phyloP scores from a whole-genome alignment of 2,888 invertebrate species.

The Philopedon plagiatum region DNA sequence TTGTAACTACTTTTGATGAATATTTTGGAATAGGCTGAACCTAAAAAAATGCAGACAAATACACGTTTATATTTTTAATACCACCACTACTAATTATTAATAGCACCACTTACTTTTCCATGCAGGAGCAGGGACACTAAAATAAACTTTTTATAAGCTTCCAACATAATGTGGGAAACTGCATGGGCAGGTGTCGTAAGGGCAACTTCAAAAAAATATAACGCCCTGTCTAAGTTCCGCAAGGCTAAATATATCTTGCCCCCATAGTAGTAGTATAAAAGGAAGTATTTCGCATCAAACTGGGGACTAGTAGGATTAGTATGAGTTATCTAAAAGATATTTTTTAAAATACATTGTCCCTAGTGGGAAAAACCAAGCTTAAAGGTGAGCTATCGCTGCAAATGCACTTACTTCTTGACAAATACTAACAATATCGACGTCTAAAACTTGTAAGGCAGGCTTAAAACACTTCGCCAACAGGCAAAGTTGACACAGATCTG shows the following conservation, averaged over 20 bases:
- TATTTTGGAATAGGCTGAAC: slow-evolving; percentile 86
- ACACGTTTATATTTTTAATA: too few species aligned
- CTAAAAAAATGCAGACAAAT: slow-evolving; percentile 66
- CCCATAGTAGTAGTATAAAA: slow-evolving; percentile 96
- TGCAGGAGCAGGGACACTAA: slow-evolving; percentile 91
- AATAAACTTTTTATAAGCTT: slow-evolving; percentile 97
- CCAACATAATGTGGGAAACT: slow-evolving; percentile 97
- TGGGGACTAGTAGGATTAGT: slow-evolving; percentile 74
- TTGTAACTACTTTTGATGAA: slow-evolving; percentile 89
- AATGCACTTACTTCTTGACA: slow-evolving; percentile 79
- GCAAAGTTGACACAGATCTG: slow-evolving; percentile 93
- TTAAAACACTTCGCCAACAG: slow-evolving; percentile 92
- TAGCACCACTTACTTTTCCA: slow-evolving; percentile 89
- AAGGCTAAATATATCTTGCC: slow-evolving; percentile 97
- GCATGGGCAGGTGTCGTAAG: slow-evolving; percentile 95
- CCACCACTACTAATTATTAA: too few species aligned
- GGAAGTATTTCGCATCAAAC: slow-evolving; percentile 90
- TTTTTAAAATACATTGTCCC: background rate
- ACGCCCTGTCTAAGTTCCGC: slow-evolving; percentile 92
- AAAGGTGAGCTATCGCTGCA: background rate
- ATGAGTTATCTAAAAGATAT: slow-evolving; percentile 59
- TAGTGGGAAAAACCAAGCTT: background rate
- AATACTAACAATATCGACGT: slow-evolving; percentile 93
- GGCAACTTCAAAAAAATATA: slow-evolving; percentile 96
- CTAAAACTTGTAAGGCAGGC: slow-evolving; percentile 89